Percentiles rank a stretch among this genome's conserved stretches.
Evolutionary conservation across 2,797 vertebrate genomes (phyloP).

Genomic region (Typhlichthys subterraneus): DNA sequence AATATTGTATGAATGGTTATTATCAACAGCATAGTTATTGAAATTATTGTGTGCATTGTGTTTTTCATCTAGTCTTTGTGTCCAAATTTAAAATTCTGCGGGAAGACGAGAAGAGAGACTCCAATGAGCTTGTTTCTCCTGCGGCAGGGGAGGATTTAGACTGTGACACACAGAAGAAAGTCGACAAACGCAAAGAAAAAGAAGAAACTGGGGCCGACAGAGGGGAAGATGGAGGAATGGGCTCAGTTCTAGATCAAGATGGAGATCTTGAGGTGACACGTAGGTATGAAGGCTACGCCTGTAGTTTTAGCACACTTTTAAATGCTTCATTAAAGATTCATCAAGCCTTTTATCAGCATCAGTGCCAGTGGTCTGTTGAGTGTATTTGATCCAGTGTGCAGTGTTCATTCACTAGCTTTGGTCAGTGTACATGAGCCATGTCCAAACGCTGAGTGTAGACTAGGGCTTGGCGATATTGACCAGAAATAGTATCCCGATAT

Average conservation of each 20-base stretch:
- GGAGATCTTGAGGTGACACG: slow-evolving; percentile 87
- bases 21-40: not conserved
- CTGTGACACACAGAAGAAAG: slow-evolving; percentile 1
- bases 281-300: slow-evolving; percentile 48
- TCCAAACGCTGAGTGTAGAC: too few species aligned
- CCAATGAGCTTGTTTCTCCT: not conserved
- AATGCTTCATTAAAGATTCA: too few species aligned
- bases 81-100: slow-evolving; percentile 85
- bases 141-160: not conserved
- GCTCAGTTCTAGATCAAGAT: slow-evolving; percentile 80
- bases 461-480: too few species aligned
- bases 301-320: too few species aligned
- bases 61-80: slow-evolving; percentile 81
- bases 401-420: too few species aligned
- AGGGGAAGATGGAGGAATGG: not conserved
- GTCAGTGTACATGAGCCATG: too few species aligned
- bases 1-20: too few species aligned
- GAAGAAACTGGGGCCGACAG: not conserved
- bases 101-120: slow-evolving; percentile 39
- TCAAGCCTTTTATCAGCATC: too few species aligned
- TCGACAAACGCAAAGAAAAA: not conserved
- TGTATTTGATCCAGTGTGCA: too few species aligned
- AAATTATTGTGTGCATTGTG: not conserved
- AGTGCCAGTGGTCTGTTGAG: too few species aligned
- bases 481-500: too few species aligned